These are phyloP conservation scores for Microcebus lehilahytsara DNA, from an alignment of 2,113 vertebrate genomes.

Conservation along the genomic window DNA sequence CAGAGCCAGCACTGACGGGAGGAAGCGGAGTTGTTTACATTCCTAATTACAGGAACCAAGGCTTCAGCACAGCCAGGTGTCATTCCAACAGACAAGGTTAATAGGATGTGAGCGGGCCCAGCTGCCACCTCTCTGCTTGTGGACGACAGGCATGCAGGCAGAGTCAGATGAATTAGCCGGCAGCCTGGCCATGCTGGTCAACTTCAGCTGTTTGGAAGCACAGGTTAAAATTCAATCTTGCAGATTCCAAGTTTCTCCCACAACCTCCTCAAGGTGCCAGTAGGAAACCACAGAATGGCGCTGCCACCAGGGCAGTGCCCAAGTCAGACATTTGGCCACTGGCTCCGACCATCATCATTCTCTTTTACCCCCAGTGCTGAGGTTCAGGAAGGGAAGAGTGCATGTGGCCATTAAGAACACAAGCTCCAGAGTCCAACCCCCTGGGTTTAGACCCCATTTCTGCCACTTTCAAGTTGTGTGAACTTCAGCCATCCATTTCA, in stretches of 20 bases:
- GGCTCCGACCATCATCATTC: fast-evolving
- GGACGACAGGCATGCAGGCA: slow-evolving; percentile 63
- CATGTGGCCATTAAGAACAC: fast-evolving
- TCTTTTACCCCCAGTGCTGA: not conserved
- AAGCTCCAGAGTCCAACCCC: not conserved
- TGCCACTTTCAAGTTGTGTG: not conserved
- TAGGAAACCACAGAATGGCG: slow-evolving; percentile 50
- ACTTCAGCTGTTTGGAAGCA: slow-evolving; percentile 67
- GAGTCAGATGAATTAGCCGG: slow-evolving; percentile 71
- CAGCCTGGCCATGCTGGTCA: slow-evolving; percentile 63
- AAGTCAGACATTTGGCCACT: not conserved
- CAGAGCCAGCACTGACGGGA: not conserved
- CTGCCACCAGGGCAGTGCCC: not conserved
- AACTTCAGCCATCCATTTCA: not conserved
- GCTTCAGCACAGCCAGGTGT: slow-evolving; percentile 79
- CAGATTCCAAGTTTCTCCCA: slow-evolving; percentile 46
- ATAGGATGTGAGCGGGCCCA: slow-evolving; percentile 80
- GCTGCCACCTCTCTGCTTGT: slow-evolving; percentile 74
- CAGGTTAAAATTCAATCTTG: slow-evolving; percentile 76
- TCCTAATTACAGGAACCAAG: slow-evolving; percentile 77
- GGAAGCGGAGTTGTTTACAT: slow-evolving; percentile 74
- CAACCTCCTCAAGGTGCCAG: not conserved
- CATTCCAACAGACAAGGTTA: slow-evolving; percentile 83
- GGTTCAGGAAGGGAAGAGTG: not conserved
- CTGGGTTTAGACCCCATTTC: too few relatives aligned